A percentile compares a stretch with the other conserved stretches of the same genome.
These are phyloP conservation scores for Apamea monoglypha DNA, from an alignment of 2,888 invertebrate genomes.

Conservation along the genomic window DNA sequence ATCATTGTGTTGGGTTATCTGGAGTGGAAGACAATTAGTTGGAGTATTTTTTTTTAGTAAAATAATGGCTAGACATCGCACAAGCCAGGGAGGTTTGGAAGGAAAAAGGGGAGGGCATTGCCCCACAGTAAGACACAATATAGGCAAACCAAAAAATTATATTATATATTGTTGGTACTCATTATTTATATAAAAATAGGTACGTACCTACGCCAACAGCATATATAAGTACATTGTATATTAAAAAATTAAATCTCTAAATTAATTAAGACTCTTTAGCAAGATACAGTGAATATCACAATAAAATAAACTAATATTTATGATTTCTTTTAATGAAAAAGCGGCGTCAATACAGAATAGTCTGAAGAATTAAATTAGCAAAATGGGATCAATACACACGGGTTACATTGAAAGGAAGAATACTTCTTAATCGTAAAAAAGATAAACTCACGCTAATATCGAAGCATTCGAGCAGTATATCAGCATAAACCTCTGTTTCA, in stretches of 20 bases:
- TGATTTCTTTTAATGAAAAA: background rate
- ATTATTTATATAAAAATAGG: too few relatives aligned
- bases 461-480: slow-evolving; percentile 87
- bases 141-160: too few relatives aligned
- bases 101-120: background rate
- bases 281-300: background rate
- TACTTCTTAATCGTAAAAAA: background rate
- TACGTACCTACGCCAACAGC: too few relatives aligned
- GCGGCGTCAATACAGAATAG: background rate
- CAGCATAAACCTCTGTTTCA: slow-evolving; percentile 87
- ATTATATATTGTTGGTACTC: background rate
- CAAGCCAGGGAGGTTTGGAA: background rate
- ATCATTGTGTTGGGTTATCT: slow-evolving; percentile 87
- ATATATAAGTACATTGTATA: too few relatives aligned
- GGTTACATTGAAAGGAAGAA: background rate
- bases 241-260: too few relatives aligned
- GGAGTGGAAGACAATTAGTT: slow-evolving; percentile 11
- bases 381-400: background rate
- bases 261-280: background rate
- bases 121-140: background rate
- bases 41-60: background rate
- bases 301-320: background rate
- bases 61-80: background rate
- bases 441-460: slow-evolving; percentile 85
- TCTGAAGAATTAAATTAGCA: background rate